Evolutionary conservation across 2,888 invertebrate species (phyloP), one percentile per base, ranked within the genome.

Genomic region (Synanthedon tipuliformis): DNA sequence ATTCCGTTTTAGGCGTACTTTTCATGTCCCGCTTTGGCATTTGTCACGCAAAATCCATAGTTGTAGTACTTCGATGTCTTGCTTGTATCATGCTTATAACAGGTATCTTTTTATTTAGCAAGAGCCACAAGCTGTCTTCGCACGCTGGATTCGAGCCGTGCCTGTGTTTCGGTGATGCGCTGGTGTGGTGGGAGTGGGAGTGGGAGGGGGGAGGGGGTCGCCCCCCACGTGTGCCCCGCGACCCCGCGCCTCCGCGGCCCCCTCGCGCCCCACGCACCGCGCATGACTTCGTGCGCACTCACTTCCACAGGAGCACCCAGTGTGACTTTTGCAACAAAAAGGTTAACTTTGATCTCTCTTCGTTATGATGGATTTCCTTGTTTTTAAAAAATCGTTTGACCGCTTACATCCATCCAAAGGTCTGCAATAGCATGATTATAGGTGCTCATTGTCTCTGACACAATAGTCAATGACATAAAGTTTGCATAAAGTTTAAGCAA

Each of bases 281-380:
- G 15, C 95, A 94, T 68, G 94, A 94, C 74, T 97, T 97, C 69
- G 90, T 95, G 53, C 89, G 95, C 53, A 95, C 95, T 2, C 96
- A 96, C 76, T 97, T 97, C 72, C 93, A 95, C 70, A 90, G 95
- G 54, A 94, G 95, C 0, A 96, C 96, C 3, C 94, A 95, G 71
- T 97, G 97, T 73, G 95, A 96, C 75, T 97, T 96, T 76, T 97
- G 97, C 82, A 93, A 94, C 56, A 97, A 96, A 73, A 97, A 97
- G 91, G 95, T 94, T 66, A 23, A 34, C 34, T 34, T 8, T 34
- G 10, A 10, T 10, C 34, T 8, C 27, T 34, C 27, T 2, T 34
- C 27, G 27, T 8, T 34, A 2, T 8, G 1, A 1, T 3, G 8
- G 27, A 8, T 34, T 34, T 34, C 27, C 27, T 8, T 34, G 8